Evolutionary conservation across 2,888 invertebrate genomes (phyloP).

Genomic region (Caradrina kadenii): DNA sequence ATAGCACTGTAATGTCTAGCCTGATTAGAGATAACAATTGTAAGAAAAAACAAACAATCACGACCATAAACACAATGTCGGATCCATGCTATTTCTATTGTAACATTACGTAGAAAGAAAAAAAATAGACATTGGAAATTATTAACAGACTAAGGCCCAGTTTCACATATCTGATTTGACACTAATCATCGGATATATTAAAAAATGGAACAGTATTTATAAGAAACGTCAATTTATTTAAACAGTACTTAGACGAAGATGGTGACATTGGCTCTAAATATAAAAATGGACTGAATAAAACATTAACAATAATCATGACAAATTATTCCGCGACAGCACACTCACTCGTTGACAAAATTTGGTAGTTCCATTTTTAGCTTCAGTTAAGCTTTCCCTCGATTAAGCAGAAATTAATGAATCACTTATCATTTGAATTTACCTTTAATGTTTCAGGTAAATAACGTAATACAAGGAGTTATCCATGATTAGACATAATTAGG

Average conservation of each 20-base stretch:
- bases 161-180: no score
- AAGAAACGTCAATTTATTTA: no score
- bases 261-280: no score
- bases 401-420: constrained; percentile 36
- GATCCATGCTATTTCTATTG: neutral
- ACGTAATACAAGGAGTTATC: constrained; percentile 30
- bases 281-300: constrained; percentile 11
- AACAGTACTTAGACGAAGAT: no score
- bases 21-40: constrained; percentile 1
- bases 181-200: no score
- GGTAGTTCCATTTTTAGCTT: constrained; percentile 21
- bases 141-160: neutral
- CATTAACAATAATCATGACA: neutral
- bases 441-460: constrained; percentile 14
- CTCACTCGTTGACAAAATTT: constrained; percentile 4
- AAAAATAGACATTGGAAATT: neutral
- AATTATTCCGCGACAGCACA: constrained; percentile 9
- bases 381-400: constrained; percentile 11
- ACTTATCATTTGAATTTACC: constrained; percentile 17
- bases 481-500: neutral
- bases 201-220: no score
- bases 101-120: neutral
- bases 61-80: neutral
- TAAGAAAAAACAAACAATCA: neutral
- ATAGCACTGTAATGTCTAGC: constrained; percentile 26